A percentile compares a stretch with the other conserved stretches of the same genome.
Conservation (phyloP, 1,140 invertebrate species). For the Proctacanthus coquilletti region DNA sequence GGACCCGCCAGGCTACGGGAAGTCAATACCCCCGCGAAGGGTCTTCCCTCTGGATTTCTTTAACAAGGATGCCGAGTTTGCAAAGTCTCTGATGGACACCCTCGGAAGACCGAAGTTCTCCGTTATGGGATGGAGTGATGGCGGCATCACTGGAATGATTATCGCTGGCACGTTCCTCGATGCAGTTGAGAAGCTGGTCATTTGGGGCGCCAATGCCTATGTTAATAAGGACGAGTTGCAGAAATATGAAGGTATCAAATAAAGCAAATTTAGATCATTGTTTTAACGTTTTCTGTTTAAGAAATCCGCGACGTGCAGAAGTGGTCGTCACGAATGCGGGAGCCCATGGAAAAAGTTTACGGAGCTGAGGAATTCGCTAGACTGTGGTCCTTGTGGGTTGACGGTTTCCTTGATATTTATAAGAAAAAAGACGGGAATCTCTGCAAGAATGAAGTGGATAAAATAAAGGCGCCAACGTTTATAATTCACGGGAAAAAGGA, state of each 20-base stretch:
- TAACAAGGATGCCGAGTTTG: constrained; percentile 55
- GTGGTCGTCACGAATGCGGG: constrained; percentile 67
- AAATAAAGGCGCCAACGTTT: constrained; percentile 56
- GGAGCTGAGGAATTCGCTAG: constrained; percentile 53
- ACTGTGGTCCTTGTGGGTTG: constrained; percentile 58
- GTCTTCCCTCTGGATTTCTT: constrained; percentile 55
- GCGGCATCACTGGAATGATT: constrained; percentile 63
- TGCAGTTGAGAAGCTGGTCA: constrained; percentile 51
- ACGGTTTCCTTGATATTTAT: constrained; percentile 42
- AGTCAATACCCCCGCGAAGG: constrained; percentile 60
- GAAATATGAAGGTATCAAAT: constrained; percentile 42
- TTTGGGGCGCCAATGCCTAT: constrained; percentile 66
- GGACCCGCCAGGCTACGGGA: constrained; percentile 81
- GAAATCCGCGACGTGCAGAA: constrained; percentile 48
- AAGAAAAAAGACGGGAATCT: constrained; percentile 50
- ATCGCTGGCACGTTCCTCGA: constrained; percentile 51
- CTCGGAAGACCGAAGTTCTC: constrained; percentile 57
- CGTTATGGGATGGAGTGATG: constrained; percentile 78
- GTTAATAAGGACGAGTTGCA: constrained; percentile 50
- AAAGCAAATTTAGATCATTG: neutral
- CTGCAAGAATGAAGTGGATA: constrained; percentile 43
- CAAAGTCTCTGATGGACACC: constrained; percentile 52
- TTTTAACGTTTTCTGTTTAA: constrained; percentile 11
- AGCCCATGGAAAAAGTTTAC: constrained; percentile 57
- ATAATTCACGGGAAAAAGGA: constrained; percentile 74